Evolutionary conservation across 1,140 invertebrate genomes (phyloP).

Genomic region (Neodiprion virginianus): DNA sequence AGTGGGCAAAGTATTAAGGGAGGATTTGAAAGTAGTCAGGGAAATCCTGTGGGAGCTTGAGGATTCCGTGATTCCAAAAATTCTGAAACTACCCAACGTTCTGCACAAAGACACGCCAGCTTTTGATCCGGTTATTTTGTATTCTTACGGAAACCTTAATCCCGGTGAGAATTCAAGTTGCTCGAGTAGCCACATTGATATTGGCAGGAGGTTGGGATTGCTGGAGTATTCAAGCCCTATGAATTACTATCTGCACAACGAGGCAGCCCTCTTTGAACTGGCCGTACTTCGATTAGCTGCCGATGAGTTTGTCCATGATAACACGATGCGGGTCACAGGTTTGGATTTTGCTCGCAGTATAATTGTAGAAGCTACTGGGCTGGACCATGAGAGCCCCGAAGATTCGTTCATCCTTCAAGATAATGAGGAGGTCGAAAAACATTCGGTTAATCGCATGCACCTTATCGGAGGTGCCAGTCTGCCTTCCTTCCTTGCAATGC

Average conservation of each 20-base stretch:
- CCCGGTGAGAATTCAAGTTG: slow-evolving; percentile 19
- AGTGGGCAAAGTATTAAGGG: slow-evolving; percentile 63
- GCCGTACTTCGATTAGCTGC: slow-evolving; percentile 52
- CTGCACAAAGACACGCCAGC: slow-evolving; percentile 69
- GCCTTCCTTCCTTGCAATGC: slow-evolving; percentile 69
- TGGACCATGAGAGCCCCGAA: slow-evolving; percentile 62
- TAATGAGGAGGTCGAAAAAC: slow-evolving; percentile 58
- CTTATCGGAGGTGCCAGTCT: slow-evolving; percentile 71
- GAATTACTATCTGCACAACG: slow-evolving; percentile 68
- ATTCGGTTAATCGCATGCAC: slow-evolving; percentile 64
- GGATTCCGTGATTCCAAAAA: slow-evolving; percentile 64
- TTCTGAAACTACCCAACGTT: slow-evolving; percentile 70
- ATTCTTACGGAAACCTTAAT: slow-evolving; percentile 52
- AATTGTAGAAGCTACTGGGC: slow-evolving; percentile 72
- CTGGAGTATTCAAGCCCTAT: slow-evolving; percentile 67
- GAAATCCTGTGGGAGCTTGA: slow-evolving; percentile 67
- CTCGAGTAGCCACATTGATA: slow-evolving; percentile 63
- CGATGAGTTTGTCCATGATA: slow-evolving; percentile 58
- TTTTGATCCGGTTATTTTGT: slow-evolving; percentile 54
- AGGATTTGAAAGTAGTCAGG: slow-evolving; percentile 68
- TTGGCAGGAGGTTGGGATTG: slow-evolving; percentile 62
- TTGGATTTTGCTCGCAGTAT: slow-evolving; percentile 73
- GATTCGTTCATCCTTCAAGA: slow-evolving; percentile 65
- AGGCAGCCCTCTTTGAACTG: slow-evolving; percentile 71
- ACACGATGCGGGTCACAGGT: slow-evolving; percentile 57